Evolutionary conservation across 1,140 invertebrate genomes (phyloP).

Genomic region (Macrosteles quadrilineatus): DNA sequence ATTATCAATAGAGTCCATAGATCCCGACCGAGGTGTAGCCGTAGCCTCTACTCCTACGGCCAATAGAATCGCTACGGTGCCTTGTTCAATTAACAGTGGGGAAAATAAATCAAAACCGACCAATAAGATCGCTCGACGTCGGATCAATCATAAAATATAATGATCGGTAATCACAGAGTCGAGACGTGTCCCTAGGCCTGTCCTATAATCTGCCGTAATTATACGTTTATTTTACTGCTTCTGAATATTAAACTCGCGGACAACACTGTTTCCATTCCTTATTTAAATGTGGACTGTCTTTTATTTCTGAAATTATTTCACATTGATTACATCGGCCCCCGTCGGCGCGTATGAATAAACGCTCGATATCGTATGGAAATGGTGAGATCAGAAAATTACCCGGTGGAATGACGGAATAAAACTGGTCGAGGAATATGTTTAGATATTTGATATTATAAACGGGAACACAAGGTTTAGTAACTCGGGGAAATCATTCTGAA

Average conservation of each 20-base stretch:
- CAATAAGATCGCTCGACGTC: conserved; percentile 7
- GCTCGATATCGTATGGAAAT: conserved; percentile 19
- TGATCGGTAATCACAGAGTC: conserved; percentile 21
- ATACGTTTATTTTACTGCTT: conserved; percentile 26
- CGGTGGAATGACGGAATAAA: background rate
- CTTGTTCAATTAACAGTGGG: conserved; percentile 25
- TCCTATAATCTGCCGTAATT: conserved; percentile 26
- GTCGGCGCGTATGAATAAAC: conserved; percentile 8
- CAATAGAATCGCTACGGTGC: conserved; percentile 21
- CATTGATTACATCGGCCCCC: conserved; percentile 13
- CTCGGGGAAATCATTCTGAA: background rate
- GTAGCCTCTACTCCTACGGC: background rate
- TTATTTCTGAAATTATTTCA: conserved; percentile 26
- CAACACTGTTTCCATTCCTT: conserved; percentile 28
- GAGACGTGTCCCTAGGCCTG: conserved; percentile 15
- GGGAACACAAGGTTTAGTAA: background rate
- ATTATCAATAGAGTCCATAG: conserved; percentile 23
- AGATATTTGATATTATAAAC: background rate
- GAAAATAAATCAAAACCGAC: conserved; percentile 30
- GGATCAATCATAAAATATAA: conserved; percentile 32
- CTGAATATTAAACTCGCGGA: conserved; percentile 25
- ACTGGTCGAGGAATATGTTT: background rate
- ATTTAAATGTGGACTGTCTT: conserved; percentile 21
- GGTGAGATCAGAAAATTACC: background rate
- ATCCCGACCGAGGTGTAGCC: background rate